phyloP scores from a whole-genome alignment of 2,797 vertebrate genomes.

The Okamejei kenojei region DNA sequence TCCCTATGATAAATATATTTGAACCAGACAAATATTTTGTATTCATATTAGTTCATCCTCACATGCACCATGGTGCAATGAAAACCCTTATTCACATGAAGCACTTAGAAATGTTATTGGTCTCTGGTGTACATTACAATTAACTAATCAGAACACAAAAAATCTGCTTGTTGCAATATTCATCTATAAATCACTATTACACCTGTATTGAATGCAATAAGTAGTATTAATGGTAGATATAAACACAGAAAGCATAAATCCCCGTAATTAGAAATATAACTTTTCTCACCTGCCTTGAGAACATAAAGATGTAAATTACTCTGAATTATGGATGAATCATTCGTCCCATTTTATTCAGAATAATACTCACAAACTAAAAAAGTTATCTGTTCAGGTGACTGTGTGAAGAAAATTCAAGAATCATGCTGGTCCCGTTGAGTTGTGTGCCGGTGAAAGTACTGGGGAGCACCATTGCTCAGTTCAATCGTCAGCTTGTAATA shows the following conservation, averaged over 20 bases:
- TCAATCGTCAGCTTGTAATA: slow-evolving; percentile 75
- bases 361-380: not conserved
- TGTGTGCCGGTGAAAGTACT: not conserved
- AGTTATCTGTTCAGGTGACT: not conserved
- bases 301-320: not conserved
- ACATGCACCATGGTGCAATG: no score
- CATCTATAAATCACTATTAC: not conserved
- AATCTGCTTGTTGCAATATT: not conserved
- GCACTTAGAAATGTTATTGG: no score
- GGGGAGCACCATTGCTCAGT: not conserved
- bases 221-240: not conserved
- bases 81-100: no score
- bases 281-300: not conserved
- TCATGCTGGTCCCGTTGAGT: slow-evolving; percentile 11
- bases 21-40: not conserved
- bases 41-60: not conserved
- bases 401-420: slow-evolving; percentile 3
- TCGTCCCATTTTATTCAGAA: slow-evolving; percentile 7
- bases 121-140: no score
- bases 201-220: not conserved
- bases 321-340: not conserved
- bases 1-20: not conserved
- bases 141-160: no score
- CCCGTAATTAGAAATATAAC: not conserved
- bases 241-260: not conserved